These are phyloP conservation scores for Peromyscus californicus DNA, from an alignment of 2,113 vertebrate species.

Conservation along the genomic window DNA sequence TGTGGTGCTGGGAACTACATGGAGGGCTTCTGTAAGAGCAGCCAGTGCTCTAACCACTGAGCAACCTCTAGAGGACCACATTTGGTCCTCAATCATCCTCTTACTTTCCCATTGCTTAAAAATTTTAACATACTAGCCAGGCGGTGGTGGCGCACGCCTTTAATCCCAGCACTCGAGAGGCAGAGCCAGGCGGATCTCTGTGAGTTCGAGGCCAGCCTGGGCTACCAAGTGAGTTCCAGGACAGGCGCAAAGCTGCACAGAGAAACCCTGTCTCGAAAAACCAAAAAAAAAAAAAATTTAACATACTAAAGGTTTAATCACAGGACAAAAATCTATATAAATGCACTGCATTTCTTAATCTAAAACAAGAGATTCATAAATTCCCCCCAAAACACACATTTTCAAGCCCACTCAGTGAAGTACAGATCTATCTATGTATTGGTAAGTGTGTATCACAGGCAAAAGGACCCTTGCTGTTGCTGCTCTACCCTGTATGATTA, in stretches of 20 bases:
- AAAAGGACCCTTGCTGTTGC: not conserved
- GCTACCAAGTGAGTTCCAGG: too few relatives aligned
- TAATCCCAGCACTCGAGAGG: too few relatives aligned
- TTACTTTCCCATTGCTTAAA: not conserved
- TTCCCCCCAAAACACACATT: not conserved
- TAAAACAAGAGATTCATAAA: constrained; percentile 43
- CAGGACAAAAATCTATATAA: not conserved
- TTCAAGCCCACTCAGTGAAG: not conserved
- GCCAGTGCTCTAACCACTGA: not conserved
- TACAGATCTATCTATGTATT: not conserved
- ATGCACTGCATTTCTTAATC: not conserved
- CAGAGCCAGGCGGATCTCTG: too few relatives aligned
- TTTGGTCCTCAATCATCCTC: not conserved
- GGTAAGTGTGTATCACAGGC: not conserved
- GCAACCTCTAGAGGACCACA: not conserved
- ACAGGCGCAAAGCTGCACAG: too few relatives aligned
- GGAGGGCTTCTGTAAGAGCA: not conserved
- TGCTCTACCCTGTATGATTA: not conserved
- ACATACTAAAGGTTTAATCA: not conserved
- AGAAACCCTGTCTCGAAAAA: too few relatives aligned
- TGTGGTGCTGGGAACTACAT: not conserved
- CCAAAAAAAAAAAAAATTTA: constrained; percentile 11
- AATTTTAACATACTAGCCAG: not conserved
- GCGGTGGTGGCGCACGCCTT: too few relatives aligned
- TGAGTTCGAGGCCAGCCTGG: too few relatives aligned